Evolutionary conservation across 2,888 invertebrate species (phyloP), one percentile per base, ranked within the genome.

Genomic region (Sesia bembeciformis): DNA sequence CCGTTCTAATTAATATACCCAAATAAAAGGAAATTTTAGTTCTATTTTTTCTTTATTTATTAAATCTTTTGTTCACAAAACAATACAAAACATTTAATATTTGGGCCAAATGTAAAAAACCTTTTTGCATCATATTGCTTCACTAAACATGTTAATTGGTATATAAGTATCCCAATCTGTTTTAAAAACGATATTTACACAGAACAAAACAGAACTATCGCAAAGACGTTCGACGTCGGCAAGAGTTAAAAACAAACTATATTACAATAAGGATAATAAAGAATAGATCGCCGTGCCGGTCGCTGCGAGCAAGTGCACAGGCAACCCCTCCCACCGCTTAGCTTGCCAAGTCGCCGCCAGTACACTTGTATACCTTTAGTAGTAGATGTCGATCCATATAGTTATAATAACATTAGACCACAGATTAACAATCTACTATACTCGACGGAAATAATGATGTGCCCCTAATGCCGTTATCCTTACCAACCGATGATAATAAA

Each of bases 231-330:
- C 78, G 75, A 60, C 73, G 70, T 70, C 74, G 74, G 74, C 72
- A 80, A 78, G 78, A 75, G 81, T 78, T 75, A 75, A 72, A 76
- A 78, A 78, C 79, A 71, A 82, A 87, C 82, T 86, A 87, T 82
- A 81, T 79, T 76, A 79, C 76, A 42, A 50, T 39, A 50, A 57
- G 52, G 54, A 58, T 58, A 84, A 77, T 74, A 80, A 79, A 78
- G 79, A 81, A 76, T 76, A 78, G 72, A 74, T 76, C 62, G 62
- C 64, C 63, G 62, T 64, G 67, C 58, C 56, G 58, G 40, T 54
- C 6, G 51, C 51, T 4, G 40, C 57, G 56, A 57, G 57, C 52
- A 42, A 39, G 53, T 53, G 52, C 65, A 66, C 68, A 61, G 69
- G 66, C 72, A n/a, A 71, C 76, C 71, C 74, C 78, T 72, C 79